Evolutionary conservation across 2,888 invertebrate species (phyloP), one percentile per base, ranked within the genome.

Genomic region (Perdita meconis): DNA sequence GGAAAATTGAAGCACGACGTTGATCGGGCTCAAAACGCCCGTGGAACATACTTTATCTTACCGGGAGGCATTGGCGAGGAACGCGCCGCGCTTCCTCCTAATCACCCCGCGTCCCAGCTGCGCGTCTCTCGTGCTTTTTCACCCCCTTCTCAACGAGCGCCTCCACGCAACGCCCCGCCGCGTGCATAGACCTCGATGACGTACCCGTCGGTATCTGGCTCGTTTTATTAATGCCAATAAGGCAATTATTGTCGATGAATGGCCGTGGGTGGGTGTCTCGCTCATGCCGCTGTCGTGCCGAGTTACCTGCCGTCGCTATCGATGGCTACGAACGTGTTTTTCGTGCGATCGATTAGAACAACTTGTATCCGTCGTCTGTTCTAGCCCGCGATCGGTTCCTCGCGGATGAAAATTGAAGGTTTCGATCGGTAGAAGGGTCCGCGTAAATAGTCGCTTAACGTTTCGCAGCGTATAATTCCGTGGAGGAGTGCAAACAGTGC

Each of bases 151-250:
- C 19, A 24, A 16, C 10, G 57, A 42, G 51, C 42, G 19, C 30
- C 42, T 24, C 44, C 24, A 26, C 30, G 30, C 30, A 30, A 36
- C 16, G 42, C 63, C n/a, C n/a, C n/a, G n/a, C n/a, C n/a, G 40
- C 59, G 68, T 50, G 65, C 61, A 56, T 68, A 66, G 71, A 80
- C 80, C 65, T 47, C 80, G 80, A 78, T 84, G 84, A 85, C 87
- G 85, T 84, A 79, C 80, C 80, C 81, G 78, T 81, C 77, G 81
- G 84, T 83, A 80, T 85, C 82, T 79, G 53, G 83, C 85, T 86
- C 87, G 86, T 91, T 90, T 91, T 89, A 91, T 91, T 90, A 90
- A 91, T 89, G 89, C 88, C 89, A 89, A 91, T 90, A 90, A 89
- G 89, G 86, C 90, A 90, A 90, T 90, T 90, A 90, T 89, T 80